phyloP scores from a whole-genome alignment of 2,797 vertebrate species.

The Notoglanidium macrostoma region DNA sequence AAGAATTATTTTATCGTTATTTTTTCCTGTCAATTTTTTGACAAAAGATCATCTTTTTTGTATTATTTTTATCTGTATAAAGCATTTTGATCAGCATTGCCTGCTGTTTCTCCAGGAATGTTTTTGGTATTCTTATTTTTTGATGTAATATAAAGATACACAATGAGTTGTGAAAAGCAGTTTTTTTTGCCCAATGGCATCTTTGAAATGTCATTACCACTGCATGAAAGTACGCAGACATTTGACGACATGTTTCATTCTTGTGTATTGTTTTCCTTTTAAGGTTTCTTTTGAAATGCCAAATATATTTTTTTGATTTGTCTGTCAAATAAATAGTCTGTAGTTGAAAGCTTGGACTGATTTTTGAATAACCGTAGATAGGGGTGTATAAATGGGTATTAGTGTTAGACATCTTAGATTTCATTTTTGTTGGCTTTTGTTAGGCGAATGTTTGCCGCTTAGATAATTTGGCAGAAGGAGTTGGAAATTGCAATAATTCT shows the following conservation, averaged over 20 bases:
- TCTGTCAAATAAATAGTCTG: slow-evolving; percentile 80
- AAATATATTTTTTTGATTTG: slow-evolving; percentile 75
- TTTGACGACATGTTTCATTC: slow-evolving; percentile 72
- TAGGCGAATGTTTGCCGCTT: neutral
- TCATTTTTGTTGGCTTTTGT: neutral
- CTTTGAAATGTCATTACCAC: slow-evolving; percentile 71
- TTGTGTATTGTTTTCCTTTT: slow-evolving; percentile 68
- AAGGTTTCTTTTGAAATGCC: slow-evolving; percentile 73
- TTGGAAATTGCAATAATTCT: neutral
- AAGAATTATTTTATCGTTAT: slow-evolving; percentile 80
- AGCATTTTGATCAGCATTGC: slow-evolving; percentile 74
- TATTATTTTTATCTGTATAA: slow-evolving; percentile 79
- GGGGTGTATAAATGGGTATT: neutral
- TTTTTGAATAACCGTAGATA: neutral
- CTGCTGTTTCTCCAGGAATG: slow-evolving; percentile 78
- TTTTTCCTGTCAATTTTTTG: slow-evolving; percentile 79
- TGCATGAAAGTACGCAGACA: slow-evolving; percentile 79
- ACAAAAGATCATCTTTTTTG: slow-evolving; percentile 75
- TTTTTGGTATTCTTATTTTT: slow-evolving; percentile 77
- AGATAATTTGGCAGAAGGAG: neutral
- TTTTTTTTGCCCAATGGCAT: slow-evolving; percentile 62
- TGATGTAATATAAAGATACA: slow-evolving; percentile 63
- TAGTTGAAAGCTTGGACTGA: slow-evolving; percentile 61
- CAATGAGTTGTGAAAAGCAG: slow-evolving; percentile 74
- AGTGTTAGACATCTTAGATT: too few relatives aligned